A percentile compares a stretch with the other conserved stretches of the same genome.
Evolutionary conservation across 1,140 invertebrate species (phyloP).

Genomic region (Dendrolimus punctatus): DNA sequence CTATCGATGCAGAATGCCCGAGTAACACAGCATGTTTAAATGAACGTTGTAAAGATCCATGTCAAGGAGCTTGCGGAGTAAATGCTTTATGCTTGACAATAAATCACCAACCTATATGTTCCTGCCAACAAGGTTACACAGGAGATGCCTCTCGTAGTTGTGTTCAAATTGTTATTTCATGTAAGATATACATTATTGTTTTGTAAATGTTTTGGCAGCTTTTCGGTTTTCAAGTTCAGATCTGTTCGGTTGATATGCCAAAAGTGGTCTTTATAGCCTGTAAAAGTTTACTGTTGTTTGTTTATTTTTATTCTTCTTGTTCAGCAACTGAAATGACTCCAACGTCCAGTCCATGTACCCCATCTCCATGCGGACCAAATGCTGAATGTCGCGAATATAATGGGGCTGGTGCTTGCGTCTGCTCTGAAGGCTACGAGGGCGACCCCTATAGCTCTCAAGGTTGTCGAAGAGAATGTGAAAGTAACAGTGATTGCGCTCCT

Average conservation of each 20-base stretch:
- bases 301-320: slow-evolving; percentile 9
- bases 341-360: slow-evolving; percentile 75
- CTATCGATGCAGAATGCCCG: slow-evolving; percentile 79
- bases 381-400: slow-evolving; percentile 79
- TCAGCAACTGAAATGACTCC: slow-evolving; percentile 61
- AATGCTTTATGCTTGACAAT: slow-evolving; percentile 78
- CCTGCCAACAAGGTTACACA: slow-evolving; percentile 68
- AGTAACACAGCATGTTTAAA: slow-evolving; percentile 78
- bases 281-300: background rate
- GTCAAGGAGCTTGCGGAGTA: slow-evolving; percentile 78
- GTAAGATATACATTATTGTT: slow-evolving; percentile 23
- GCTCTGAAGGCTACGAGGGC: slow-evolving; percentile 79
- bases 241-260: too few relatives aligned
- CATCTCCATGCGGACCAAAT: slow-evolving; percentile 80
- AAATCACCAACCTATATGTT: slow-evolving; percentile 75
- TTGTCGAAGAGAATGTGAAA: slow-evolving; percentile 84
- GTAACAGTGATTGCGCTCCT: slow-evolving; percentile 80
- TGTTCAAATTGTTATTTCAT: slow-evolving; percentile 40
- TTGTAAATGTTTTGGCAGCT: slow-evolving; percentile 4
- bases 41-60: slow-evolving; percentile 81
- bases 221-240: too few relatives aligned
- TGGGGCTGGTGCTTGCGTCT: slow-evolving; percentile 78
- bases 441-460: slow-evolving; percentile 79
- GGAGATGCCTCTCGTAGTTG: slow-evolving; percentile 70
- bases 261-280: too few relatives aligned